Percentiles rank a stretch among this genome's conserved stretches.
Conservation (phyloP, 1,140 invertebrate genomes). For the Zaprionus africanus region DNA sequence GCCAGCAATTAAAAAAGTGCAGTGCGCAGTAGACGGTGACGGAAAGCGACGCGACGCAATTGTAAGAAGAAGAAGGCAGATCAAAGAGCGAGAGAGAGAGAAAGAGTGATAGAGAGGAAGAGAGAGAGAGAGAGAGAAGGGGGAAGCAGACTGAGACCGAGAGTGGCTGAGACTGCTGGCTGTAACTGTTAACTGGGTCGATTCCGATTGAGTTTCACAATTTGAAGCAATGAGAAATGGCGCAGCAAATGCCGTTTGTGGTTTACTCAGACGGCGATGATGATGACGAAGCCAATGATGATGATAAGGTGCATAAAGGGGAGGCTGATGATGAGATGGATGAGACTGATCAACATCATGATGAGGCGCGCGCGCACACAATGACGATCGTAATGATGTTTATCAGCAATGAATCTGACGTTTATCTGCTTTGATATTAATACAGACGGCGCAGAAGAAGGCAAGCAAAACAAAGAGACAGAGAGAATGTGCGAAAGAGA, state of each 20-base stretch:
- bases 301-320: not conserved
- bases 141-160: slow-evolving; percentile 10
- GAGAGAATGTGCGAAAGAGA: slow-evolving; percentile 34
- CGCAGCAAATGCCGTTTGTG: slow-evolving; percentile 45
- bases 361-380: not conserved
- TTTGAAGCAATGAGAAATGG: slow-evolving; percentile 54
- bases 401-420: slow-evolving; percentile 19
- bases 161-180: slow-evolving; percentile 17
- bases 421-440: slow-evolving; percentile 56
- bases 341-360: slow-evolving; percentile 10
- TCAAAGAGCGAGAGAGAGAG: not conserved
- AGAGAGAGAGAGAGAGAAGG: too few relatives aligned
- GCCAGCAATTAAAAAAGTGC: slow-evolving; percentile 69
- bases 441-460: slow-evolving; percentile 59
- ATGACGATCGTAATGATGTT: slow-evolving; percentile 38
- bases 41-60: slow-evolving; percentile 37
- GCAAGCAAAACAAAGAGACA: slow-evolving; percentile 78
- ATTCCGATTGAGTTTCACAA: slow-evolving; percentile 63
- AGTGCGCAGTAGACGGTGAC: slow-evolving; percentile 66
- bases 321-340: not conserved
- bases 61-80: slow-evolving; percentile 1
- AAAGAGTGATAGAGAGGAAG: too few relatives aligned
- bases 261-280: slow-evolving; percentile 12
- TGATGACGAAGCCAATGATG: not conserved
- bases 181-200: slow-evolving; percentile 39